Conservation (phyloP, 2,113 vertebrate species). For the Melanostigma gelatinosum region DNA sequence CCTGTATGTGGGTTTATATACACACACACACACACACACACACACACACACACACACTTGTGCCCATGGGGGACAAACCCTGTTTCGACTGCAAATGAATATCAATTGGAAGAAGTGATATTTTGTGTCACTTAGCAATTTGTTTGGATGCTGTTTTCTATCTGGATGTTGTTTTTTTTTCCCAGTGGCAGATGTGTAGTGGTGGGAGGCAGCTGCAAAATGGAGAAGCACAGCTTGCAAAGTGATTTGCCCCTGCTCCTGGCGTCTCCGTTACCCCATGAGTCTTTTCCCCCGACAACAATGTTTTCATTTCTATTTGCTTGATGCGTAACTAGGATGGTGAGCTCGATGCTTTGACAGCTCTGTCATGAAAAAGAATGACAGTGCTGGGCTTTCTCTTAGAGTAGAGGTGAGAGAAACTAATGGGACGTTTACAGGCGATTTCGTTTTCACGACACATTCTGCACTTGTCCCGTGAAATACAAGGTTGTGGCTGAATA, state of each 20-base stretch:
- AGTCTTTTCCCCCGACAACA: conserved; percentile 70
- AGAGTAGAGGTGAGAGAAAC: conserved; percentile 13
- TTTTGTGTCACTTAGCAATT: conserved; percentile 66
- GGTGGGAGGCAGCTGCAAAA: conserved; percentile 77
- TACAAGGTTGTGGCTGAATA: not conserved
- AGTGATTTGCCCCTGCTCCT: conserved; percentile 76
- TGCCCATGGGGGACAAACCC: conserved; percentile 18
- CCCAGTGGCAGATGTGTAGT: conserved; percentile 76
- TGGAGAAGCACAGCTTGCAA: conserved; percentile 76
- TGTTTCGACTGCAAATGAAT: conserved; percentile 64
- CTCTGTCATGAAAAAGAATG: conserved; percentile 61
- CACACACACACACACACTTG: not conserved
- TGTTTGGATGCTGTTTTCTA: conserved; percentile 49
- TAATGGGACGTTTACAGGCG: conserved; percentile 52
- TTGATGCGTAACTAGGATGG: conserved; percentile 68
- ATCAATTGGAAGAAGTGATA: conserved; percentile 68
- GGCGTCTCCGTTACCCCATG: conserved; percentile 73
- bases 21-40: not conserved
- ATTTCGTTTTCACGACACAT: conserved; percentile 56
- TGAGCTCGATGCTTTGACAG: conserved; percentile 58
- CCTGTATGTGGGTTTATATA: conserved; percentile 42
- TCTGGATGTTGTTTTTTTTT: conserved; percentile 38
- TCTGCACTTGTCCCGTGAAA: not conserved
- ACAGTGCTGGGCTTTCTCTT: conserved; percentile 38
- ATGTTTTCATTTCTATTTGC: conserved; percentile 78